Conservation (phyloP, 2,797 vertebrate species). For the Hippopotamyrus pictus region DNA sequence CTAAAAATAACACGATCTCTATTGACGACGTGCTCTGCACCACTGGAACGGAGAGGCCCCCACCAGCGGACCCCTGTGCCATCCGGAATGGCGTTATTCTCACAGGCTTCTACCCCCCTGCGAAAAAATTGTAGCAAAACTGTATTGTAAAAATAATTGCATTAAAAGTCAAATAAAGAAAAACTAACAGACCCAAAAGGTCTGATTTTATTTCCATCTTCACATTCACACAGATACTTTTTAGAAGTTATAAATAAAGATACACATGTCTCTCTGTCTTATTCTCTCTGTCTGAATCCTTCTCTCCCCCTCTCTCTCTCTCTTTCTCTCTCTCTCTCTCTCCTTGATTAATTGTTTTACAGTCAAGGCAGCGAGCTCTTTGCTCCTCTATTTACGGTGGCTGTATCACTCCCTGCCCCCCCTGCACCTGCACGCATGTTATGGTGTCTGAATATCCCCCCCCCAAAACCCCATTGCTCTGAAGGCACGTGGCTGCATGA, state of each 20-base stretch:
- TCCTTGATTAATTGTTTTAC: slow-evolving; percentile 36
- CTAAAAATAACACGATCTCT: background rate
- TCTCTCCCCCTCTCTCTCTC: background rate
- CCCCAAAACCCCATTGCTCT: background rate
- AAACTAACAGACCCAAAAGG: background rate
- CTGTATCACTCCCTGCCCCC: slow-evolving; percentile 19
- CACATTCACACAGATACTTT: background rate
- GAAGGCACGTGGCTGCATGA: background rate
- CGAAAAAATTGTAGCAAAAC: background rate
- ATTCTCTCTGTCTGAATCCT: background rate
- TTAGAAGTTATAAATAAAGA: background rate
- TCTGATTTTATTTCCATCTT: background rate
- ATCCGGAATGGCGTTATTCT: background rate
- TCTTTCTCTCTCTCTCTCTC: slow-evolving; percentile 1
- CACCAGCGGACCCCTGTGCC: background rate
- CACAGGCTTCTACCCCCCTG: background rate
- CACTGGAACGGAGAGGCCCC: background rate
- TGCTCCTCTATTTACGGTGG: slow-evolving; percentile 28
- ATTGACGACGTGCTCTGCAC: background rate
- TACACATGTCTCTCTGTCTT: background rate
- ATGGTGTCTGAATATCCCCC: background rate
- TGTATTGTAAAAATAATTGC: background rate
- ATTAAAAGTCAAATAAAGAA: slow-evolving; percentile 1
- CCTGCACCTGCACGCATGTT: slow-evolving; percentile 20
- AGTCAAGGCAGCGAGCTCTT: slow-evolving; percentile 29